These are phyloP conservation scores for Chalcosyrphus nemorum DNA, from an alignment of 2,888 invertebrate species.

Conservation along the genomic window DNA sequence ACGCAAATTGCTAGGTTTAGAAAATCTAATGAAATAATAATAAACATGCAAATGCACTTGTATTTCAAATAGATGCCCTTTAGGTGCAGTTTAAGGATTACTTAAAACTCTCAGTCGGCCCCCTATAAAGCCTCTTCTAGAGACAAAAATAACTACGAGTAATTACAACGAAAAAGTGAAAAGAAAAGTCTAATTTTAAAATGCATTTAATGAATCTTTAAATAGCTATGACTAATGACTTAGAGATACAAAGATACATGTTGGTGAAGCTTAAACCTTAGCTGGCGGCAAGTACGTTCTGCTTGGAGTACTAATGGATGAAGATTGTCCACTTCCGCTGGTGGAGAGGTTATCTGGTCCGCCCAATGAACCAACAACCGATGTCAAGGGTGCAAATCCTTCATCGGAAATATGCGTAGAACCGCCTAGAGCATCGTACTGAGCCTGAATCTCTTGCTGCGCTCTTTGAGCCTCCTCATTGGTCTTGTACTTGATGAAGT, in stretches of 20 bases:
- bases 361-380: constrained; percentile 26
- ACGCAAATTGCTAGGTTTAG: too few species aligned
- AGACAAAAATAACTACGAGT: too few species aligned
- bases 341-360: neutral
- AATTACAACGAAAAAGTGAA: too few species aligned
- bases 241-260: neutral
- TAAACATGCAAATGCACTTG: too few species aligned
- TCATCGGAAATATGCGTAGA: constrained; percentile 80
- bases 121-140: too few species aligned
- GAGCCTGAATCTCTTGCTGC: constrained; percentile 80
- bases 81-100: too few species aligned
- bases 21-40: too few species aligned
- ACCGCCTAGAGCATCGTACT: constrained; percentile 80
- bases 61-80: too few species aligned
- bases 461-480: constrained; percentile 80
- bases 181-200: neutral
- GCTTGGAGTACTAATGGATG: neutral
- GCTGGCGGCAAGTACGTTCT: constrained; percentile 18
- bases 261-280: neutral
- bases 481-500: constrained; percentile 82
- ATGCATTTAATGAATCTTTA: constrained; percentile 63
- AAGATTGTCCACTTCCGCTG: neutral
- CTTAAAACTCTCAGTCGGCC: too few species aligned
- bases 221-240: constrained; percentile 55
- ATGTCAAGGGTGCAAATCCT: constrained; percentile 78